These are phyloP conservation scores for Xyrauchen texanus DNA, from an alignment of 2,113 vertebrate species.

Conservation along the genomic window DNA sequence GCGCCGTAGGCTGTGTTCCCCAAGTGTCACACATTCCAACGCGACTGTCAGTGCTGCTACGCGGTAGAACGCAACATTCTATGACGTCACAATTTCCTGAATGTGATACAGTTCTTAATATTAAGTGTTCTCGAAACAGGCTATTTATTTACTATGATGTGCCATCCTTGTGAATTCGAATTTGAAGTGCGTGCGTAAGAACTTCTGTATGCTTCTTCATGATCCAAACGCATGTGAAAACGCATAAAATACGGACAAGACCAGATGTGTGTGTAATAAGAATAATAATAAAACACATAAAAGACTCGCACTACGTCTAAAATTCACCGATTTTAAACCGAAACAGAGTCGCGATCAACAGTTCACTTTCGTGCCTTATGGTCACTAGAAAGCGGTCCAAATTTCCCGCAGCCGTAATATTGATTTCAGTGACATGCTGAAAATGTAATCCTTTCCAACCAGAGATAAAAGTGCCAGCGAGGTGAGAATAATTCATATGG, in stretches of 20 bases:
- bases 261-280: not conserved
- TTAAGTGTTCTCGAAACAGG: not conserved
- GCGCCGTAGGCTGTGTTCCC: not conserved
- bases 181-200: not conserved
- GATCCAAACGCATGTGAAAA: not conserved
- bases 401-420: slow-evolving; percentile 15
- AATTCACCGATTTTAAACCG: not conserved
- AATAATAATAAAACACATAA: not conserved
- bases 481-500: slow-evolving; percentile 2
- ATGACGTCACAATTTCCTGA: not conserved
- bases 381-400: slow-evolving; percentile 21
- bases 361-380: slow-evolving; percentile 30
- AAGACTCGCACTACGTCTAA: not conserved
- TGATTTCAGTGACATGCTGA: slow-evolving; percentile 15
- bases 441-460: not conserved
- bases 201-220: not conserved
- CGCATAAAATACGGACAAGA: not conserved
- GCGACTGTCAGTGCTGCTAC: not conserved
- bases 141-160: not conserved
- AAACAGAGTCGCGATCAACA: slow-evolving; percentile 26
- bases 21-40: not conserved
- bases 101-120: not conserved
- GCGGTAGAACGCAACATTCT: not conserved
- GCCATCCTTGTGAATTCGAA: not conserved
- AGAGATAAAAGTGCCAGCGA: not conserved